phyloP scores from a whole-genome alignment of 2,113 vertebrate species.

The Cyanoderma ruficeps region DNA sequence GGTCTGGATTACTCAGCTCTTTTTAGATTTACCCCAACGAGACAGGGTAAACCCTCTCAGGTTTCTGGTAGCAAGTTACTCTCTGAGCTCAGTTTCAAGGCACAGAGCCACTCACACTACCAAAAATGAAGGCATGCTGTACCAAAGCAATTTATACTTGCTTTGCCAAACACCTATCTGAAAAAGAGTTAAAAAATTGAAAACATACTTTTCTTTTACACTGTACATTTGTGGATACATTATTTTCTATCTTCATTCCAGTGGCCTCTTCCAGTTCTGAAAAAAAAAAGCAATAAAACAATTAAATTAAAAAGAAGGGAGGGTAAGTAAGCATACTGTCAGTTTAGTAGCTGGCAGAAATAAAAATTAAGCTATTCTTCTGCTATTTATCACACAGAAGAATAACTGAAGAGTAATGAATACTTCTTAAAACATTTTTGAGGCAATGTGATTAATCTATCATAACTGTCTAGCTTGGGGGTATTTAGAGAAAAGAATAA shows the following conservation, averaged over 20 bases:
- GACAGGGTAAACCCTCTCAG: neutral
- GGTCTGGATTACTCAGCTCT: neutral
- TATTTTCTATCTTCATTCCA: constrained; percentile 37
- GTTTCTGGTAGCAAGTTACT: accelerated
- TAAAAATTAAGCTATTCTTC: neutral
- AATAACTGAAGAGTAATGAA: neutral
- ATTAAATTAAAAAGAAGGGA: neutral
- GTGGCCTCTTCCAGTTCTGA: constrained; percentile 84
- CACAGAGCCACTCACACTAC: neutral
- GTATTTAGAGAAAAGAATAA: neutral
- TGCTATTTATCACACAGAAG: neutral
- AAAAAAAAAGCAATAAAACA: constrained; percentile 1
- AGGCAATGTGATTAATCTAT: neutral
- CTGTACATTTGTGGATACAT: constrained; percentile 9
- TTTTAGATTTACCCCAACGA: neutral
- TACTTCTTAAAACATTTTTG: neutral
- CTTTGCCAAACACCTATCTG: neutral
- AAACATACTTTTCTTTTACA: constrained; percentile 79
- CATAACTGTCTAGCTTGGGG: neutral
- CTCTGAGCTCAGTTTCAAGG: neutral
- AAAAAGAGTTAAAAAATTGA: neutral
- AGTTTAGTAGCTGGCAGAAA: neutral
- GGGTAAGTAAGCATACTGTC: neutral
- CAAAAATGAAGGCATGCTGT: neutral
- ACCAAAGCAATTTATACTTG: neutral